Conservation (phyloP, 1,140 invertebrate species). For the Trichoplusia ni region DNA sequence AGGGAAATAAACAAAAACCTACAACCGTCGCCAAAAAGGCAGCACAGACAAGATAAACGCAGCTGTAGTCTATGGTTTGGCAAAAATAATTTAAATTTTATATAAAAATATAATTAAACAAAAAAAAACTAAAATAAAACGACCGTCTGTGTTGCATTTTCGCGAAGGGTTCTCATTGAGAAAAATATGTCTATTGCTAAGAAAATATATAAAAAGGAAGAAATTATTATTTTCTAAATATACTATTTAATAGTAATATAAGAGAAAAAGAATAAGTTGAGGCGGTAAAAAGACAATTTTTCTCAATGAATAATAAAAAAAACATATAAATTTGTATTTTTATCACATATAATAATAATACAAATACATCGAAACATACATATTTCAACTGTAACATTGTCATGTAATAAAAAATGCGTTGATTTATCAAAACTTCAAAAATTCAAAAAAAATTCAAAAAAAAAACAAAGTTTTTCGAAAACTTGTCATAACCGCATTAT, state of each 20-base stretch:
- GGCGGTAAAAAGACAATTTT: slow-evolving; percentile 48
- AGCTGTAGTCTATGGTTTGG: slow-evolving; percentile 28
- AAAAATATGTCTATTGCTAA: slow-evolving; percentile 26
- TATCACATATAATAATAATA: slow-evolving; percentile 34
- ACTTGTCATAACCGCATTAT: too few species aligned
- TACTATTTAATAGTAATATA: too few species aligned
- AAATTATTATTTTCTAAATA: neutral
- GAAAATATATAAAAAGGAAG: neutral
- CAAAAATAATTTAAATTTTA: neutral
- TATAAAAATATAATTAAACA: slow-evolving; percentile 9
- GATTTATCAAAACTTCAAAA: neutral
- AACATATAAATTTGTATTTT: slow-evolving; percentile 60
- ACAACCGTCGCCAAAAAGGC: slow-evolving; percentile 72
- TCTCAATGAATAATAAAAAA: slow-evolving; percentile 41
- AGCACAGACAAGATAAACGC: slow-evolving; percentile 67
- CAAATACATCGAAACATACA: slow-evolving; percentile 65
- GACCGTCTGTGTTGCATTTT: slow-evolving; percentile 81
- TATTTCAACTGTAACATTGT: slow-evolving; percentile 52
- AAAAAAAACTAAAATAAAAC: slow-evolving; percentile 43
- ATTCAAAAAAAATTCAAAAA: neutral
- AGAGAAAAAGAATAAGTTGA: too few species aligned
- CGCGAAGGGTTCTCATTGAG: slow-evolving; percentile 48
- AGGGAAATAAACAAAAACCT: slow-evolving; percentile 39
- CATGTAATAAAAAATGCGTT: slow-evolving; percentile 17
- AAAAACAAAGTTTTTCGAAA: too few species aligned